Conservation (phyloP, 23 tunicate genomes). For the Diplosoma virens region DNA sequence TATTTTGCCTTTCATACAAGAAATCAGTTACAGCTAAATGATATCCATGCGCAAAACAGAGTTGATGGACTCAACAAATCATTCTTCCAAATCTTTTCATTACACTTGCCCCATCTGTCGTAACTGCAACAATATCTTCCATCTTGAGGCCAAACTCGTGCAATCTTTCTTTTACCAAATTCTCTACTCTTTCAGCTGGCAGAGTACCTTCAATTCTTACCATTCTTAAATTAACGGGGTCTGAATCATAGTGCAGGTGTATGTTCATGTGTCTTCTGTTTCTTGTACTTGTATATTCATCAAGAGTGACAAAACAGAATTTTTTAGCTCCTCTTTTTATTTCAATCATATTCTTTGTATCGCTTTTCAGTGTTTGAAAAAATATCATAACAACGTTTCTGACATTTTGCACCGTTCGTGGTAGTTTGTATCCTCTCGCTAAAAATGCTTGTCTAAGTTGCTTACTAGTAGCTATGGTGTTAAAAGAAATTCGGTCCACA, state of each 20-base stretch:
- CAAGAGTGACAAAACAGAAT: slow-evolving; percentile 51
- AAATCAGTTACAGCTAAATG: slow-evolving; percentile 53
- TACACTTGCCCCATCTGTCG: slow-evolving; percentile 72
- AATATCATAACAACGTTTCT: slow-evolving; percentile 47
- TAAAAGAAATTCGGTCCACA: slow-evolving; percentile 50
- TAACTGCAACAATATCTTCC: slow-evolving; percentile 64
- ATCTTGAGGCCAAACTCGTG: slow-evolving; percentile 45
- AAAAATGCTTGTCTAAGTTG: slow-evolving; percentile 54
- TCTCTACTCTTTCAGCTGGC: slow-evolving; percentile 49
- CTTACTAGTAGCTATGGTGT: slow-evolving; percentile 52
- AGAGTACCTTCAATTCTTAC: slow-evolving; percentile 26
- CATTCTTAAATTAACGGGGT: slow-evolving; percentile 45
- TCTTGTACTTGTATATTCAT: slow-evolving; percentile 46
- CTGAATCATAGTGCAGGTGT: slow-evolving; percentile 50
- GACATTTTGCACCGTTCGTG: slow-evolving; percentile 59
- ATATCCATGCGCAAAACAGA: slow-evolving; percentile 58
- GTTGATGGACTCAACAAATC: slow-evolving; percentile 47
- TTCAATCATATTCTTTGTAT: slow-evolving; percentile 43
- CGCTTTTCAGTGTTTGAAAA: slow-evolving; percentile 51
- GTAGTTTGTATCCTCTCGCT: slow-evolving; percentile 57
- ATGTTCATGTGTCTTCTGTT: slow-evolving; percentile 55
- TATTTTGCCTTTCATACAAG: slow-evolving; percentile 43
- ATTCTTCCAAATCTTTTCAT: slow-evolving; percentile 69
- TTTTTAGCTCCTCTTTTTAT: slow-evolving; percentile 34
- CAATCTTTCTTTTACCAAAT: slow-evolving; percentile 68